These are phyloP conservation scores for Octopus sinensis DNA, from an alignment of 1,140 invertebrate species.

Conservation along the genomic window DNA sequence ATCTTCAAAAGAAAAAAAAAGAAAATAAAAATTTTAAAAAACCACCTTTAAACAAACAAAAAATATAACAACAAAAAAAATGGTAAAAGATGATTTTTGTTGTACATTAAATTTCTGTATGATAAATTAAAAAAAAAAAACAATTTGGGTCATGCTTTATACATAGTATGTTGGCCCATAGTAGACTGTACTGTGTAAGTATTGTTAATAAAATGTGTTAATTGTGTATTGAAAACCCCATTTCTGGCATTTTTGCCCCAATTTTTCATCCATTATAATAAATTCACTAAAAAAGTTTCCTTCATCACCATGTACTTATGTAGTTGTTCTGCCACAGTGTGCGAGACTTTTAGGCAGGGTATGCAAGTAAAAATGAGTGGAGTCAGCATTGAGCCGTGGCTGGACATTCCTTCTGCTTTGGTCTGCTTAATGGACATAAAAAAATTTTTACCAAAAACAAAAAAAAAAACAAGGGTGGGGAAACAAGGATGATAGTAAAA, in stretches of 20 bases:
- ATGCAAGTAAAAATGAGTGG: background rate
- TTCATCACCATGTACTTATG: background rate
- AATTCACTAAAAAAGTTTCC: slow-evolving; percentile 2
- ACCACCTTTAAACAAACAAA: no score
- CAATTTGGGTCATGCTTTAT: background rate
- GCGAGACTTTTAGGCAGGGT: background rate
- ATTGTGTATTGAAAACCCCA: slow-evolving; percentile 14
- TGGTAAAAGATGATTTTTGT: background rate
- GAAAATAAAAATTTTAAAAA: background rate
- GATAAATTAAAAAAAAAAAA: slow-evolving; percentile 13
- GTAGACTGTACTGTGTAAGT: slow-evolving; percentile 17
- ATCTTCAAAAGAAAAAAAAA: background rate
- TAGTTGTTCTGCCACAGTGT: background rate
- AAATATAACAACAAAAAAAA: no score
- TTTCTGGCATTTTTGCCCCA: slow-evolving; percentile 12
- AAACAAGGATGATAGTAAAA: background rate
- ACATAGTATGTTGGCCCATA: background rate
- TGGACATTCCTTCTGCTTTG: background rate
- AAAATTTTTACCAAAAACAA: background rate
- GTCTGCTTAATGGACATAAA: background rate
- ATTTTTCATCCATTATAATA: slow-evolving; percentile 8
- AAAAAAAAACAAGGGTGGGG: background rate
- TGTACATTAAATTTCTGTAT: slow-evolving; percentile 12
- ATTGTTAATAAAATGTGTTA: slow-evolving; percentile 18
- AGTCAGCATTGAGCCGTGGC: background rate